Conservation (phyloP, 2,797 vertebrate species). For the Phalanger gymnotis region DNA sequence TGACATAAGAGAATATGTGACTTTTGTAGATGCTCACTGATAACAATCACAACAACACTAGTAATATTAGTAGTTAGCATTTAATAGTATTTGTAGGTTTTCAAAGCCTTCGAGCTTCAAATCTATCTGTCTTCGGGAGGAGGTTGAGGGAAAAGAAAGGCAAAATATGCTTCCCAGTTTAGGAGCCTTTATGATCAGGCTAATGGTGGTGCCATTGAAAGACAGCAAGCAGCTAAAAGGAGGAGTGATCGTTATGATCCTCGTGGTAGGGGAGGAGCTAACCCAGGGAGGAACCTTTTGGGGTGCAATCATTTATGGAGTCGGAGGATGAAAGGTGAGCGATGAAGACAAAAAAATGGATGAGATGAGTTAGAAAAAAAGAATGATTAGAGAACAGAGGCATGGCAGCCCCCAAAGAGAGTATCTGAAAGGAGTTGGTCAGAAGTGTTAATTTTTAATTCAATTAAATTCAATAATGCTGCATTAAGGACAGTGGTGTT, state of each 20-base stretch:
- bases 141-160: not conserved
- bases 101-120: not conserved
- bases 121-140: not conserved
- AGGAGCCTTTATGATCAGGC: not conserved
- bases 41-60: too few relatives aligned
- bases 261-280: not conserved
- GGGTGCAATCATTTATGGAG: not conserved
- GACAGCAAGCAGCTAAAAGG: not conserved
- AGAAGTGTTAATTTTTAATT: not conserved
- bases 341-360: not conserved
- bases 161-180: not conserved
- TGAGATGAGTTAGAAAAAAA: not conserved
- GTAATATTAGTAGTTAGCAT: not conserved
- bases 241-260: not conserved
- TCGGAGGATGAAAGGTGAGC: not conserved
- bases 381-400: not conserved
- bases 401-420: not conserved
- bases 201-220: not conserved
- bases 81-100: not conserved
- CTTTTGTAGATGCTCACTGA: not conserved
- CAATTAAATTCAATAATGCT: too few relatives aligned
- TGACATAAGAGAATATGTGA: not conserved
- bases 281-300: not conserved
- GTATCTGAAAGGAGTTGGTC: not conserved
- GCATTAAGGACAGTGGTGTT: not conserved